These are phyloP conservation scores for Nomada ruficornis DNA, from an alignment of 2,888 invertebrate species.

Conservation along the genomic window DNA sequence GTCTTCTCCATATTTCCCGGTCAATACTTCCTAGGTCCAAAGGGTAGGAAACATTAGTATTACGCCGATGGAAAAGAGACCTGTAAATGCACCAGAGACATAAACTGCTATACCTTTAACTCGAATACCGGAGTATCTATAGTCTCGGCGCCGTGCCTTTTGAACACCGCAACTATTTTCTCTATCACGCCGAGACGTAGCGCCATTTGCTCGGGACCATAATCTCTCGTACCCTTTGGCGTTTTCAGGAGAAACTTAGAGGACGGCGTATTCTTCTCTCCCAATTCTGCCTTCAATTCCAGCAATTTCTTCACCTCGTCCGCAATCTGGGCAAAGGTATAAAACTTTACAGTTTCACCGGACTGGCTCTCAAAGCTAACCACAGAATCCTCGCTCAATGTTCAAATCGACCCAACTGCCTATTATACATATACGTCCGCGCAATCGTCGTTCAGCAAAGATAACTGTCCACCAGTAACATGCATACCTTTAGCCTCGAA, in stretches of 20 bases:
- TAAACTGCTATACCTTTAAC: conserved; percentile 89
- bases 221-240: conserved; percentile 97
- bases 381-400: neutral
- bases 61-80: too few species aligned
- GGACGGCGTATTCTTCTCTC: conserved; percentile 79
- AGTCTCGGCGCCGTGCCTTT: conserved; percentile 98
- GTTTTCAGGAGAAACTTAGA: conserved; percentile 95
- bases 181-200: conserved; percentile 93
- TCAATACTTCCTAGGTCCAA: conserved; percentile 94
- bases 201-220: conserved; percentile 97
- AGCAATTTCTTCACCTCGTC: conserved; percentile 93
- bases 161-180: conserved; percentile 95
- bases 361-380: too few species aligned
- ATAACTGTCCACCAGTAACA: conserved; percentile 3
- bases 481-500: conserved; percentile 79
- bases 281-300: conserved; percentile 91
- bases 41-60: neutral
- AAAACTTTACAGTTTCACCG: too few species aligned
- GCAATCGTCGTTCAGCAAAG: neutral
- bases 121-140: conserved; percentile 99
- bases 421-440: too few species aligned
- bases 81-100: neutral
- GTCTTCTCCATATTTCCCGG: conserved; percentile 99
- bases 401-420: too few species aligned
- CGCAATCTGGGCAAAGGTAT: conserved; percentile 88